Percentiles rank a stretch among this genome's conserved stretches.
phyloP scores from a whole-genome alignment of 2,888 invertebrate genomes.

The Cerceris rybyensis region DNA sequence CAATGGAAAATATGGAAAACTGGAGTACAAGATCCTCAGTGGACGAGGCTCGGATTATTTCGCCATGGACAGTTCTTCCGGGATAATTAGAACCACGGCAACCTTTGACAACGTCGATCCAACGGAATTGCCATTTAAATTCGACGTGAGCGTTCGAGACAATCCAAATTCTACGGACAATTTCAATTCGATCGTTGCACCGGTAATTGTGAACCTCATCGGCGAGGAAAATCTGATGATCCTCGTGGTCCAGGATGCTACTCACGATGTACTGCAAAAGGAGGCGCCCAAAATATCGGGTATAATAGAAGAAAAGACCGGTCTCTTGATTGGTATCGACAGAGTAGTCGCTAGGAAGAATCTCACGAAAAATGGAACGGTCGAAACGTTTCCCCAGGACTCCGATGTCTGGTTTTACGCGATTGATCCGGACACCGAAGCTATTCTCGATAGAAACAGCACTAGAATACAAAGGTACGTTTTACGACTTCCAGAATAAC shows the following conservation, averaged over 20 bases:
- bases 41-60: conserved; percentile 86
- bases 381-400: conserved; percentile 86
- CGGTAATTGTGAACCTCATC: conserved; percentile 90
- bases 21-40: conserved; percentile 87
- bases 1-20: conserved; percentile 90
- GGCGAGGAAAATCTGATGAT: conserved; percentile 90
- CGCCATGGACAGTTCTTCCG: conserved; percentile 88
- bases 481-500: too few relatives aligned
- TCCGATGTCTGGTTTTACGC: conserved; percentile 95
- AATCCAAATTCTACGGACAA: conserved; percentile 87
- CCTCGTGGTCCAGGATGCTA: conserved; percentile 88
- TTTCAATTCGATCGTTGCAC: conserved; percentile 85
- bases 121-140: conserved; percentile 87
- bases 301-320: conserved; percentile 88
- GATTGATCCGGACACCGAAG: conserved; percentile 90
- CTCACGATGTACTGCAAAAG: conserved; percentile 87
- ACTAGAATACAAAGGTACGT: conserved; percentile 86
- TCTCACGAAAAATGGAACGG: conserved; percentile 88
- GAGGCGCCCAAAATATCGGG: conserved; percentile 84
- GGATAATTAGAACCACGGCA: conserved; percentile 89
- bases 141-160: conserved; percentile 86
- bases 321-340: conserved; percentile 91
- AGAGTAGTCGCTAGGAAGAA: conserved; percentile 90
- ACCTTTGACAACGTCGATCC: conserved; percentile 87
- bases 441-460: conserved; percentile 89